Conservation (phyloP, 2,797 vertebrate species). For the Aplochiton taeniatus region DNA sequence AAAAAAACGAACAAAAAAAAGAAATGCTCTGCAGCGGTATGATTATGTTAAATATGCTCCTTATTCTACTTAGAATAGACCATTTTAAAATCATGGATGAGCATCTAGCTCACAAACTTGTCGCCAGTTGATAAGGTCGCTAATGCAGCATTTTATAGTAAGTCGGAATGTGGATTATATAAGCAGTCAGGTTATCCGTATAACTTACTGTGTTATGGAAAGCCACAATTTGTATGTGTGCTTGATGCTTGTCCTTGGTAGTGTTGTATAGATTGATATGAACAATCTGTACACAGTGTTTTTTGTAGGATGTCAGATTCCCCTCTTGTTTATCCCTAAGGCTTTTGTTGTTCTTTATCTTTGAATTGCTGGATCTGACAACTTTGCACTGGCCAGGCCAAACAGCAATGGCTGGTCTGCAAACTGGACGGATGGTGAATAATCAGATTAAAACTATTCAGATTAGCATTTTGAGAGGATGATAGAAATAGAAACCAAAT, state of each 20-base stretch:
- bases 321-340: constrained; percentile 2
- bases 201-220: too few relatives aligned
- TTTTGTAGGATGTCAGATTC: constrained; percentile 29
- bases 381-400: constrained; percentile 52
- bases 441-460: constrained; percentile 37
- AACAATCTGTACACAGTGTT: constrained; percentile 7
- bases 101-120: constrained; percentile 44
- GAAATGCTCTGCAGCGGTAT: constrained; percentile 29
- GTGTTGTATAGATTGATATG: not conserved
- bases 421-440: constrained; percentile 35
- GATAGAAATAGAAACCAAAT: constrained; percentile 39
- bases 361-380: constrained; percentile 58
- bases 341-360: constrained; percentile 36
- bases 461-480: constrained; percentile 35
- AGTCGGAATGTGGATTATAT: too few relatives aligned
- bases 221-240: too few relatives aligned
- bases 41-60: too few relatives aligned
- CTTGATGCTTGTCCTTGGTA: too few relatives aligned
- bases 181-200: too few relatives aligned
- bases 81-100: constrained; percentile 54
- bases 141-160: too few relatives aligned
- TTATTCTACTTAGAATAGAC: too few relatives aligned
- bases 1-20: constrained; percentile 45
- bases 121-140: too few relatives aligned
- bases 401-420: constrained; percentile 30